Percentiles rank a stretch among this genome's conserved stretches.
These are phyloP conservation scores for Pachymerium ferrugineum DNA, from an alignment of 2,888 invertebrate species.

Conservation along the genomic window DNA sequence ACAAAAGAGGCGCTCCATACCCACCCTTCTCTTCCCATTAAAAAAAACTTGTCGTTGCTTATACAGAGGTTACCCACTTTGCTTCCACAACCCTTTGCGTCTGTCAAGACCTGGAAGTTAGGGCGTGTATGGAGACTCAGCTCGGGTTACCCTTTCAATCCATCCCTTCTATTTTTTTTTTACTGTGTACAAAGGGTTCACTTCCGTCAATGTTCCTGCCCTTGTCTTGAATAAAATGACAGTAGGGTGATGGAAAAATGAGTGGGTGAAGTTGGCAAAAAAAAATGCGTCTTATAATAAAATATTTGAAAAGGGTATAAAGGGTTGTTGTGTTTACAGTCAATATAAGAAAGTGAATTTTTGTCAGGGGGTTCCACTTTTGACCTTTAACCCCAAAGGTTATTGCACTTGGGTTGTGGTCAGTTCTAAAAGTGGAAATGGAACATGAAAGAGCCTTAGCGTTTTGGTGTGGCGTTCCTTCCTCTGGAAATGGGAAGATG, in stretches of 20 bases:
- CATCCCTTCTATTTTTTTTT: neutral
- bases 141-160: constrained; percentile 18
- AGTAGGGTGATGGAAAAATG: constrained; percentile 7
- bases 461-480: neutral
- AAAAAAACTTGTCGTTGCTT: neutral
- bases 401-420: constrained; percentile 16
- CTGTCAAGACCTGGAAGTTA: neutral
- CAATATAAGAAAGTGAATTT: neutral
- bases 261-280: neutral
- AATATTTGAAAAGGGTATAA: neutral
- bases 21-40: neutral
- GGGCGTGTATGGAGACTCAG: neutral
- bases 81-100: neutral
- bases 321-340: neutral
- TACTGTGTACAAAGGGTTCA: constrained; percentile 1
- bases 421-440: neutral
- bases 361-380: neutral
- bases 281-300: no score
- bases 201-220: neutral
- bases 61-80: neutral
- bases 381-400: neutral
- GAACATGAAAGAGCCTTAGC: no score
- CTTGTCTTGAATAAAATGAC: neutral
- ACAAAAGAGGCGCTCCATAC: neutral
- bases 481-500: neutral